Base-by-base conservation (phyloP, 1,140 invertebrate genomes). In the Sitophilus oryzae region DNA sequence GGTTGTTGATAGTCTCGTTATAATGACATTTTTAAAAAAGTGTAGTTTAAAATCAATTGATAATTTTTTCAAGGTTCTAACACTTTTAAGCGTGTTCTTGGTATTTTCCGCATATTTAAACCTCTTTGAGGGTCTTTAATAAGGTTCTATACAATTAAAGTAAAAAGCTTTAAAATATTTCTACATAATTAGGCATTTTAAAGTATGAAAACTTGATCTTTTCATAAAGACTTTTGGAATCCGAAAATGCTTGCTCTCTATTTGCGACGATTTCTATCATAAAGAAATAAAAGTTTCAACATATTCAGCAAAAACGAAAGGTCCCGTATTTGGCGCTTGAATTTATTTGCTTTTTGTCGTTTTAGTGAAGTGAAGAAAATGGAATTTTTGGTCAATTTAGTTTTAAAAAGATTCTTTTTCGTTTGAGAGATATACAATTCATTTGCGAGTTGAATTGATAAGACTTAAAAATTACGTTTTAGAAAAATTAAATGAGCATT, bases 171-270 rank as follows among this genome's bases (percentile, higher is more conserved):
- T 25, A 15, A 47, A 21, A 16, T 8, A 35, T 47, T 47, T 47
- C 45, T 25, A 47, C 22, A 34, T 47, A 47, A 47, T 35, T 47
- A 47, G 16, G 30, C 45, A 47, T 47, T 47, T 47, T 34, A 20
- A 44, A 20, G 14, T 18, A 20, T 34, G 11, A 15, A 16, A 47
- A 25, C 11, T 34, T 22, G 20, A 9, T 30, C 18, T 47, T 34
- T 35, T 34, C 45, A 15, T 0, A 30, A 18, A 30, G 25, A 30
- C 5, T 30, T 30, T 30, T 30, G 11, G n/a, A 30, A 30, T 6
- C 25, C 11, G 25, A 6, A 30, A 30, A 30, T 11, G 5, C 25
- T 5, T 11, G 5, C 11, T 30, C 11, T 6, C 11, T 11, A 11
- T 5, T 11, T 5, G 25, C 5, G 25, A 30, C 25, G 11, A 30